Evolutionary conservation across 2,797 vertebrate species (phyloP).

Genomic region (Phyllotis vaccarum): DNA sequence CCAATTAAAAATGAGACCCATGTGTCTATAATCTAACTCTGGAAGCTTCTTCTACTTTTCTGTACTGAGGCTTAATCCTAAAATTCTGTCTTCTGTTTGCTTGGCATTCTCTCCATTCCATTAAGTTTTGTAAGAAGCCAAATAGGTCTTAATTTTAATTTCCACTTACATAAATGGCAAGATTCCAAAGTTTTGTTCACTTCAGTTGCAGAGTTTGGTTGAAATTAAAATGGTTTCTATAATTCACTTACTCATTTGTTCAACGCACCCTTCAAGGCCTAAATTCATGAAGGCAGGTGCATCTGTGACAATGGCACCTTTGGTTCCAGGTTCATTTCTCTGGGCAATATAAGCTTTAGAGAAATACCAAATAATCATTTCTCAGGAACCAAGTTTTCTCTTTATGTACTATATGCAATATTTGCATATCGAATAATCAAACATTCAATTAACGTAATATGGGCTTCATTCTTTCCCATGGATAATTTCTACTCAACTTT

Average conservation of each 20-base stretch:
- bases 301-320: background rate
- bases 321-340: conserved; percentile 9
- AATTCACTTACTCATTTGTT: background rate
- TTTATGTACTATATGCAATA: background rate
- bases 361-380: background rate
- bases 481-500: background rate
- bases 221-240: conserved; percentile 6
- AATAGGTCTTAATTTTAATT: background rate
- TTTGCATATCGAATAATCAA: background rate
- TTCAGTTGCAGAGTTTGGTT: background rate
- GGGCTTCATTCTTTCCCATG: background rate
- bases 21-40: background rate
- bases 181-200: conserved; percentile 21
- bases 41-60: background rate
- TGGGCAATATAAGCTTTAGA: background rate
- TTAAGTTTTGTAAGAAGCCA: background rate
- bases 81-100: background rate
- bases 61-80: background rate
- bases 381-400: background rate
- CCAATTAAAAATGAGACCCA: background rate
- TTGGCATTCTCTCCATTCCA: background rate
- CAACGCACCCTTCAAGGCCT: background rate
- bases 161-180: conserved; percentile 18
- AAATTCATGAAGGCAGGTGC: background rate
- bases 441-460: background rate